Evolutionary conservation across 2,888 invertebrate genomes (phyloP).

Genomic region (Nematopogon swammerdamellus): DNA sequence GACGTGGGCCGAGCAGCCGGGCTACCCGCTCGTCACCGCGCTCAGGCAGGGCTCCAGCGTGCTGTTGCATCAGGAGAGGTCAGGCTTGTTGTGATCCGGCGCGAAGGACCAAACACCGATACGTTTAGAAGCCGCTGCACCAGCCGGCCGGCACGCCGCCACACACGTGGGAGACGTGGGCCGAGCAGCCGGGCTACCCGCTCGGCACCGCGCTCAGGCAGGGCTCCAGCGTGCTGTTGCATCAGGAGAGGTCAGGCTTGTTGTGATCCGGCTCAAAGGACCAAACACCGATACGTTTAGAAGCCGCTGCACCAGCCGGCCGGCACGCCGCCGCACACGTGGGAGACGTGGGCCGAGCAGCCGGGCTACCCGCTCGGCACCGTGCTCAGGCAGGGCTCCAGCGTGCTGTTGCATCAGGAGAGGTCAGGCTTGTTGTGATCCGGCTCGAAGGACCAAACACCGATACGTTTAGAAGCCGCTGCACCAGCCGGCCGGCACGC

Average conservation of each 20-base stretch:
- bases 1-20: constrained; percentile 76
- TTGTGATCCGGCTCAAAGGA: too few species aligned
- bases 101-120: too few species aligned
- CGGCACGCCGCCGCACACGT: constrained; percentile 28
- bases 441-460: too few species aligned
- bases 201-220: constrained; percentile 64
- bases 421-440: too few species aligned
- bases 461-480: too few species aligned
- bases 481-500: constrained; percentile 29
- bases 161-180: constrained; percentile 61
- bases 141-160: constrained; percentile 27
- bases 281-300: too few species aligned
- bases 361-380: constrained; percentile 80
- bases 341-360: constrained; percentile 70
- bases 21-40: constrained; percentile 75
- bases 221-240: constrained; percentile 60
- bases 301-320: constrained; percentile 49
- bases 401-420: constrained; percentile 65
- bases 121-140: constrained; percentile 56
- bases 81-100: too few species aligned
- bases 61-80: constrained; percentile 65
- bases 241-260: constrained; percentile 69
- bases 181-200: constrained; percentile 79
- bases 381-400: constrained; percentile 57
- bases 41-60: constrained; percentile 59